phyloP scores from a whole-genome alignment of 1,140 invertebrate species.

The Akabosia matsudoensis region DNA sequence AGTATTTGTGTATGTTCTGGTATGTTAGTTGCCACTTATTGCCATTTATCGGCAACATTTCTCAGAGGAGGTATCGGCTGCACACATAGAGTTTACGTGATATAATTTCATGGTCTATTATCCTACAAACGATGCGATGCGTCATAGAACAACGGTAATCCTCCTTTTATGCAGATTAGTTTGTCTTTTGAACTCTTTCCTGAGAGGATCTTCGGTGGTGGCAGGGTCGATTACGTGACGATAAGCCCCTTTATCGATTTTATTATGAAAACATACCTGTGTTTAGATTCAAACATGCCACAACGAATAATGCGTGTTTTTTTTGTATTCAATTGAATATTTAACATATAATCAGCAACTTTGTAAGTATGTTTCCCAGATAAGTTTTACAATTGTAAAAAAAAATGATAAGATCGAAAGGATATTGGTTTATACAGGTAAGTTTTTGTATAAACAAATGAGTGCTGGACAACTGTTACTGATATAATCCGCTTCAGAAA shows the following conservation, averaged over 20 bases:
- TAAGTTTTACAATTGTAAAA: too few relatives aligned
- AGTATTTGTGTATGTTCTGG: background rate
- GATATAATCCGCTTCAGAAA: background rate
- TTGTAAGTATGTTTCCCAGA: too few relatives aligned
- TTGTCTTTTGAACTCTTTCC: background rate
- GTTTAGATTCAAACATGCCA: background rate
- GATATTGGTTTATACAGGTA: background rate
- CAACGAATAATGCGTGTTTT: too few relatives aligned
- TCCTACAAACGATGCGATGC: background rate
- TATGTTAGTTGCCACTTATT: background rate
- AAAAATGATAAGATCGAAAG: too few relatives aligned
- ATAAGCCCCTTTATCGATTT: background rate
- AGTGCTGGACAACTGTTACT: background rate
- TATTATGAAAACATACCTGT: background rate
- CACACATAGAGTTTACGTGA: slow-evolving; percentile 12
- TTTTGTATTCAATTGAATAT: too few relatives aligned
- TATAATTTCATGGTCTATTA: slow-evolving; percentile 18
- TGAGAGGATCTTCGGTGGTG: background rate
- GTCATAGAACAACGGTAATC: background rate
- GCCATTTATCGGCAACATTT: background rate
- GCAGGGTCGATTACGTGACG: too few relatives aligned
- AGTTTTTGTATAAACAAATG: background rate
- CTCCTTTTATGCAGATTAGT: slow-evolving; percentile 17
- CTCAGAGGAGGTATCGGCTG: background rate
- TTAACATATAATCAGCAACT: too few relatives aligned